phyloP scores from a whole-genome alignment of 2,888 invertebrate species.

The Tinea semifulvella region DNA sequence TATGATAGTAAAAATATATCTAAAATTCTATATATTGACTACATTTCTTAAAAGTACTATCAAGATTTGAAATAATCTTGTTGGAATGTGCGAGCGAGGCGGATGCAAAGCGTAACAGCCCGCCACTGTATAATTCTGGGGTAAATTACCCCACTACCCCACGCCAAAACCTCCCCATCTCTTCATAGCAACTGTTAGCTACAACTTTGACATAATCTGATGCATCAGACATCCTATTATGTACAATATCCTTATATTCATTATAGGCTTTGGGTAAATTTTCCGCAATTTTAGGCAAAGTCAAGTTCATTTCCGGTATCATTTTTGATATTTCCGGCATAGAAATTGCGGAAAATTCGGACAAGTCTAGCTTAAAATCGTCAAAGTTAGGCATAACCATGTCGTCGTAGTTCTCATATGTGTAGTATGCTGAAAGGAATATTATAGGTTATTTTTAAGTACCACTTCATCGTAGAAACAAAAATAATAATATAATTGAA shows the following conservation, averaged over 20 bases:
- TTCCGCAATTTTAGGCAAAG: conserved; percentile 37
- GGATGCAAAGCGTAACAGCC: too few relatives aligned
- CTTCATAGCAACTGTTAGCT: conserved; percentile 60
- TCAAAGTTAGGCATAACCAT: conserved; percentile 55
- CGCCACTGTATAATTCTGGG: too few relatives aligned
- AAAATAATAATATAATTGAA: too few relatives aligned
- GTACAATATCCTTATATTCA: conserved; percentile 54
- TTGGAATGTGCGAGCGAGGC: too few relatives aligned
- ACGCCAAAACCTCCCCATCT: conserved; percentile 45
- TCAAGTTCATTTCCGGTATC: conserved; percentile 28
- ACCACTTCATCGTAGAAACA: too few relatives aligned
- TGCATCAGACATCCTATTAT: conserved; percentile 58
- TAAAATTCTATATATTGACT: too few relatives aligned
- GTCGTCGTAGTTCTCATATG: conserved; percentile 53
- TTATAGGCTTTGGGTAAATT: conserved; percentile 46
- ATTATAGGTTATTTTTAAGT: too few relatives aligned
- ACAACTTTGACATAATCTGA: conserved; percentile 61
- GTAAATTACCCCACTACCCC: conserved; percentile 46
- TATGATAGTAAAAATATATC: too few relatives aligned
- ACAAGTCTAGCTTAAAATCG: conserved; percentile 47
- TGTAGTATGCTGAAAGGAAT: conserved; percentile 63
- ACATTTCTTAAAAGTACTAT: too few relatives aligned
- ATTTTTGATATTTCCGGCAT: conserved; percentile 29
- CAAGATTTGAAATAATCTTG: too few relatives aligned
- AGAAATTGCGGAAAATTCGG: conserved; percentile 38